Base-by-base conservation (phyloP, 2,888 invertebrate species). In the Dyspetes luteomarginatus region DNA sequence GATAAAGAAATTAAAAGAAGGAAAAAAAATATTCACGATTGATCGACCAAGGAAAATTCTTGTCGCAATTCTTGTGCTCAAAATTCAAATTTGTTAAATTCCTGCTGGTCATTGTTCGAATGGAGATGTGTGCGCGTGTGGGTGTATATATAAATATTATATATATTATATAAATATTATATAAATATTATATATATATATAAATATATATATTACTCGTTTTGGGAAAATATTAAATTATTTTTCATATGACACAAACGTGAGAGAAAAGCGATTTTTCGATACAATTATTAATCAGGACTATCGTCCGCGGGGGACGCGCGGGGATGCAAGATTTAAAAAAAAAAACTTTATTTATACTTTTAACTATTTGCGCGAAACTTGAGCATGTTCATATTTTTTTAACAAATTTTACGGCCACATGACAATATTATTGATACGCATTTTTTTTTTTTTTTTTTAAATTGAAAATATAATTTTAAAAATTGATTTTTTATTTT, bases 241-340 rank as follows among this genome's bases (percentile, higher is more conserved):
- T 45, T 67, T 52, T 67, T 12, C 62, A 26, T 43, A 62, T 30
- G 52, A 3, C 52, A 43, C 52, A 55, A 64, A 52, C 28, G 17
- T 15, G 56, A 30, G 60, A n/a, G 22, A 62, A 22, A 62, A 19
- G 19, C 72, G 72, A 50, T 72, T 72, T 52, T 62, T 72, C 72
- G 72, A 72, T 72, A 41, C 72, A 50, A 62, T 72, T 60, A 60
- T 62, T 1, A 62, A 62, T 50, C 72, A 60, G 72, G 36, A 62
- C 72, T 62, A 72, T 72, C 72, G 72, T 72, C 72, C 72, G 72
- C n/a, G n/a, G n/a, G 60, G 48, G 50, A 62, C 24, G 60, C 36
- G 41, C 24, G 52, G 60, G 50, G 36, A 36, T 72, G 50, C 62
- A 72, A 41, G 72, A 62, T 43, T 55, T 73, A 52, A n/a, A n/a